Evolutionary conservation across 2,113 vertebrate genomes (phyloP).

Genomic region (Corvus moneduloides): DNA sequence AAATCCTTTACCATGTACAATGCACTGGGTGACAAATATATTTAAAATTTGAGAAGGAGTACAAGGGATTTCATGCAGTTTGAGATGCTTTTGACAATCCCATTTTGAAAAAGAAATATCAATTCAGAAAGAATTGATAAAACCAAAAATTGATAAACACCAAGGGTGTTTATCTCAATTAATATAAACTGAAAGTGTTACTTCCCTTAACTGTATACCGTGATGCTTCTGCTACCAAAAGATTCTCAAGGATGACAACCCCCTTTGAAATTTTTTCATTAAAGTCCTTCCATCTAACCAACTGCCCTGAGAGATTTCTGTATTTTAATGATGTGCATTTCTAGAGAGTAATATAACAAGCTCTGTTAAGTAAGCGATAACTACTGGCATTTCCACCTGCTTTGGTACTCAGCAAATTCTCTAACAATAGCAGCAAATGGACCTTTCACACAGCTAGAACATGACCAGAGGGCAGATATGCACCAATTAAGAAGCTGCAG

Average conservation of each 20-base stretch:
- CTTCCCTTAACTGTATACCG: background rate
- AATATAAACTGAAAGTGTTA: background rate
- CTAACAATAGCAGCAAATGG: background rate
- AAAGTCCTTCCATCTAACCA: background rate
- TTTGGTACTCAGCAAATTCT: background rate
- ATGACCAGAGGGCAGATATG: background rate
- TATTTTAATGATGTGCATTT: background rate
- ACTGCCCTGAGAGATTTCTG: background rate
- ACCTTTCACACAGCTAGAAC: background rate
- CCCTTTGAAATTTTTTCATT: background rate
- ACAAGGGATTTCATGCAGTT: background rate
- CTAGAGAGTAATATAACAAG: background rate
- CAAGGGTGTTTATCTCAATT: background rate
- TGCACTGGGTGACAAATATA: background rate
- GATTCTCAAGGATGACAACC: background rate
- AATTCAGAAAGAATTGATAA: conserved; percentile 1
- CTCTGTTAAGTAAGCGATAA: background rate
- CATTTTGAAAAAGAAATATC: background rate
- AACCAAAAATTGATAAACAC: too few species aligned
- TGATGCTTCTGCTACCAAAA: background rate
- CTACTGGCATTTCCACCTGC: background rate
- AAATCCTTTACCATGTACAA: background rate
- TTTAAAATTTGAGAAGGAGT: background rate
- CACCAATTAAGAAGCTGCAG: background rate
- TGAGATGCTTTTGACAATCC: background rate